These are phyloP conservation scores for Ammodytes marinus DNA, from an alignment of 2,113 vertebrate species.

Conservation along the genomic window DNA sequence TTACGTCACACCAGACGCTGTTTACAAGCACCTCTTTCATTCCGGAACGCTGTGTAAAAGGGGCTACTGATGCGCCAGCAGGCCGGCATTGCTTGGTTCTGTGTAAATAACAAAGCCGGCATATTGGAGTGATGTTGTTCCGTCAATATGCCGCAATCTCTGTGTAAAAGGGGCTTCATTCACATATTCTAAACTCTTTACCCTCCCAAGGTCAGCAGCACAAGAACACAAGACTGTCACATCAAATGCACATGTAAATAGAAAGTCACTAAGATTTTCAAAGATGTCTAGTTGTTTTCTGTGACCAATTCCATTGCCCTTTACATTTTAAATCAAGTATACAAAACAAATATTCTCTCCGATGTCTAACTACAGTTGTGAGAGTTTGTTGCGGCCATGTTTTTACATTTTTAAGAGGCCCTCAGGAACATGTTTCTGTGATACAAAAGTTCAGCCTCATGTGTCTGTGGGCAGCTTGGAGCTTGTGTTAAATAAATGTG, in stretches of 20 bases:
- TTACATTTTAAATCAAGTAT: slow-evolving; percentile 8
- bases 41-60: too few species aligned
- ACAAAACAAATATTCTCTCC: slow-evolving; percentile 41
- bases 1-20: too few species aligned
- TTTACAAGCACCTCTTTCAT: too few species aligned
- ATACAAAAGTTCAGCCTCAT: slow-evolving; percentile 30
- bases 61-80: too few species aligned
- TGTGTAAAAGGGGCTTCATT: too few species aligned
- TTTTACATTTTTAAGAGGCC: slow-evolving; percentile 39
- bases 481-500: slow-evolving; percentile 15
- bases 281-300: background rate
- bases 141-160: too few species aligned
- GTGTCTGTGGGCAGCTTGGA: slow-evolving; percentile 16
- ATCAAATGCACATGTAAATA: background rate
- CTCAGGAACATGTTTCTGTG: slow-evolving; percentile 30
- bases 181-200: too few species aligned
- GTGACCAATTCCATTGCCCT: slow-evolving; percentile 15
- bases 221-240: background rate
- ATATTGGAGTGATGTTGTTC: too few species aligned
- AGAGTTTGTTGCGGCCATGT: slow-evolving; percentile 25
- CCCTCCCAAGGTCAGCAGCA: too few species aligned
- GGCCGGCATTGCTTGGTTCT: too few species aligned
- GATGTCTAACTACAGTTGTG: slow-evolving; percentile 33
- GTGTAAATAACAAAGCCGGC: too few species aligned
- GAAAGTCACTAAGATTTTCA: too few species aligned